These are phyloP conservation scores for Copidosoma aretas DNA, from an alignment of 2,888 invertebrate species.

Conservation along the genomic window DNA sequence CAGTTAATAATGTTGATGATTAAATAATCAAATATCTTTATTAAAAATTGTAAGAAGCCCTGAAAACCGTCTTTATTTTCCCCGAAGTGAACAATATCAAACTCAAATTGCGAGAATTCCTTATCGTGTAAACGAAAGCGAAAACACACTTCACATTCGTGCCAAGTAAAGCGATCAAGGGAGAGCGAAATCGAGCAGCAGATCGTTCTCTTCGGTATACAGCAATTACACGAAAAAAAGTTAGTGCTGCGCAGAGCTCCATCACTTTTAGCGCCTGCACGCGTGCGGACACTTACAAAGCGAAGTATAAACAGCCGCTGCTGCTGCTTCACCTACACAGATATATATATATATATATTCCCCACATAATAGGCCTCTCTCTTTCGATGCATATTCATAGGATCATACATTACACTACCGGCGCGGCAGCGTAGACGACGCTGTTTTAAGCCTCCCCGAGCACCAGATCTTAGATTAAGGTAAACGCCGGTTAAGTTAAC, in stretches of 20 bases:
- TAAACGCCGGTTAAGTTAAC: slow-evolving; percentile 64
- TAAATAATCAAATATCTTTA: no score
- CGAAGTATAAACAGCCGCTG: slow-evolving; percentile 24
- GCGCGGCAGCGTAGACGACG: slow-evolving; percentile 2
- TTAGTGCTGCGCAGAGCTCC: not conserved
- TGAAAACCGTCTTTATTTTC: no score
- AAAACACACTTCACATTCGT: not conserved
- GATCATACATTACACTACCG: slow-evolving; percentile 57
- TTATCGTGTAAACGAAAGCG: no score
- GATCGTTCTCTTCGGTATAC: not conserved
- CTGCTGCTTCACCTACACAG: slow-evolving; percentile 1
- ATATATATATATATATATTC: no score
- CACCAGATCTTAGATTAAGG: slow-evolving; percentile 62
- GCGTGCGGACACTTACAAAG: slow-evolving; percentile 32
- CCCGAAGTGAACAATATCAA: no score
- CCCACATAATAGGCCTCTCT: slow-evolving; percentile 47
- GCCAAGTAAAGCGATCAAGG: not conserved
- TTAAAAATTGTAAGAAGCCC: no score
- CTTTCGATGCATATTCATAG: slow-evolving; percentile 62
- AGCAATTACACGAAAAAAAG: not conserved
- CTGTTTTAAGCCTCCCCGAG: slow-evolving; percentile 34
- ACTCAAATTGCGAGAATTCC: no score
- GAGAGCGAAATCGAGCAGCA: not conserved
- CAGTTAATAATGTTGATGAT: no score
- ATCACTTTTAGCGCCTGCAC: not conserved